Conservation (phyloP, 2,888 invertebrate species). For the Hydroisotoma schaefferi region DNA sequence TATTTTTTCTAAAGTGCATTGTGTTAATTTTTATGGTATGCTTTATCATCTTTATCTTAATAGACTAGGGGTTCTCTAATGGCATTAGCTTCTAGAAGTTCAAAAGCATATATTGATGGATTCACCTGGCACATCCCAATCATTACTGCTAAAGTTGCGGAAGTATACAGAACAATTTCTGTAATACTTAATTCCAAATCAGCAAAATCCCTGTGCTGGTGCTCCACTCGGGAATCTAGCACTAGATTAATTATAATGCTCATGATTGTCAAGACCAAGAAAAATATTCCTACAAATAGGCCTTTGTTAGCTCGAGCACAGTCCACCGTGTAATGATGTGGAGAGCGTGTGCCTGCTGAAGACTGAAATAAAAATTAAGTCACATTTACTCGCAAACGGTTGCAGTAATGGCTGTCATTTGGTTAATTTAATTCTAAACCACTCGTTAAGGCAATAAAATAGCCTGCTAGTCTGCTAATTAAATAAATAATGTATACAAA, state of each 20-base stretch:
- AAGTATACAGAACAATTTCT: conserved; percentile 78
- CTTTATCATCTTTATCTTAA: background rate
- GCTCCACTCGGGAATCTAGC: conserved; percentile 72
- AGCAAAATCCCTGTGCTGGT: conserved; percentile 74
- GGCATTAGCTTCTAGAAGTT: too few relatives aligned
- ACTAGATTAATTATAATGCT: conserved; percentile 88
- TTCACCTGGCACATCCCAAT: conserved; percentile 79
- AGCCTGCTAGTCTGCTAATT: background rate
- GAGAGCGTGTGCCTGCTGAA: conserved; percentile 61
- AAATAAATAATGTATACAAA: background rate
- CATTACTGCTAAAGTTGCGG: conserved; percentile 79
- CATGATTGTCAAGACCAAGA: conserved; percentile 83
- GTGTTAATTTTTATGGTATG: too few relatives aligned
- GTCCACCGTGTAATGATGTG: conserved; percentile 88
- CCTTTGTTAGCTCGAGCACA: conserved; percentile 92
- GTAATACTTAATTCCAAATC: conserved; percentile 86
- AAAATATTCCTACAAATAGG: conserved; percentile 81
- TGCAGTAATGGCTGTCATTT: too few relatives aligned
- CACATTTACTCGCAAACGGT: too few relatives aligned
- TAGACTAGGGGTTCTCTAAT: background rate
- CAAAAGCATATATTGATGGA: too few relatives aligned
- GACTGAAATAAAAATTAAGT: background rate
- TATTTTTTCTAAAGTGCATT: background rate
- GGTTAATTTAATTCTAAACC: too few relatives aligned
- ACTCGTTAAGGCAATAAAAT: too few relatives aligned